These are phyloP conservation scores for Luperina testacea DNA, from an alignment of 2,888 invertebrate genomes.

Conservation along the genomic window DNA sequence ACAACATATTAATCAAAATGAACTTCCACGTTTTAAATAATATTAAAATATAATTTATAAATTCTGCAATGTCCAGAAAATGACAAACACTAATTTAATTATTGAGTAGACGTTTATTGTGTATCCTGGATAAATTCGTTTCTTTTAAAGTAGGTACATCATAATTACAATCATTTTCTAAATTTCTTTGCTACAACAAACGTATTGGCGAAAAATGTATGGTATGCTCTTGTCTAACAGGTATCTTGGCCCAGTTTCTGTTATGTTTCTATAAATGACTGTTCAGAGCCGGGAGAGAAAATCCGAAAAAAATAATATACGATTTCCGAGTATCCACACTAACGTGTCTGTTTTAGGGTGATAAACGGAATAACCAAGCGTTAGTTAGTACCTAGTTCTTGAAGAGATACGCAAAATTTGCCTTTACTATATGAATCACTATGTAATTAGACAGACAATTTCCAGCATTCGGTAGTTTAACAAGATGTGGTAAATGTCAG, in stretches of 20 bases:
- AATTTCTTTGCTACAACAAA: not conserved
- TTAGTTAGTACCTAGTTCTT: not conserved
- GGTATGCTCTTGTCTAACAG: not conserved
- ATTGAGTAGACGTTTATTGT: too few species aligned
- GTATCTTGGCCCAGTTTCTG: not conserved
- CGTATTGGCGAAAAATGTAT: not conserved
- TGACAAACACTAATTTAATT: not conserved
- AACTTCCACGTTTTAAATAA: too few species aligned
- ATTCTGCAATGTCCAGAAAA: not conserved
- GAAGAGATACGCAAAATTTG: not conserved
- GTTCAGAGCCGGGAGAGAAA: too few species aligned
- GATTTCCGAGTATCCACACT: not conserved
- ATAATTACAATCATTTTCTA: not conserved
- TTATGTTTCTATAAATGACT: not conserved
- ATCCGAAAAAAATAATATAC: not conserved
- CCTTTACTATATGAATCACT: not conserved
- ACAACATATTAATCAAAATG: too few species aligned
- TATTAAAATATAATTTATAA: not conserved
- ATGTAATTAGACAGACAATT: not conserved
- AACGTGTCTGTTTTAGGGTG: not conserved
- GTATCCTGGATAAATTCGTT: too few species aligned
- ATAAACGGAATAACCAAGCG: too few species aligned
- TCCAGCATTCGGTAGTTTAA: not conserved
- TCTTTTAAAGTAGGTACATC: not conserved
- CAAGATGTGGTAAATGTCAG: slow-evolving; percentile 15